Base-by-base conservation (phyloP, 2,797 vertebrate genomes). In the Hirundo rustica region DNA sequence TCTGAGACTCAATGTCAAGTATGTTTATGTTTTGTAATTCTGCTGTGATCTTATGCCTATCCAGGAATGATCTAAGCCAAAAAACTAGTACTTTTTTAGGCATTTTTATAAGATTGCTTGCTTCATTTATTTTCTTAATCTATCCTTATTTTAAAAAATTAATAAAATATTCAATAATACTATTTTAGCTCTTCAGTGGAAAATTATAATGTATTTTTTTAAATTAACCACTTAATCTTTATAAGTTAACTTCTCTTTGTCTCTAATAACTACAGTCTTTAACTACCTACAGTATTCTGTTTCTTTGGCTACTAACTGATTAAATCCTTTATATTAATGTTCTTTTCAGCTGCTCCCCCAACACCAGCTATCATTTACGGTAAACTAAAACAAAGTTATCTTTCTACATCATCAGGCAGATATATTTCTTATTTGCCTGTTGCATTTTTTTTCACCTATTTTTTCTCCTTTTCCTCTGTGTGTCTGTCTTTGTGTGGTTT, bases 361-460 rank as follows among this genome's bases (percentile, higher is more conserved):
- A 98, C 98, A 97, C 99, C 99, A 97, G 98, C 98, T 97, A 97
- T 99, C 95, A 95, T 98, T 98, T 97, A 99, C 98, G 99, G 99
- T 99, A 99, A 99, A 99, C 97, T 97, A 97, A 98, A 96, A 87
- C 1, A 21, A 94, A 97, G 51, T 96, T 97, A 42, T 97, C 85
- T 96, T 96, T 96, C 94, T 97, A 95, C 92, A 20, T 97, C 93
- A 73, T 96, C 91, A 97, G 76, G 93, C 61, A 94, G 94, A 85
- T 77, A 64, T 58, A 66, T 84, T 95, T 96, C 89, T 96, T 53
- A 67, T 92, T 92, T 96, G 22, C 79, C 61, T 95, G 12, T 82
- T 96, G 51, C 80, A 34, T 30, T 62, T 48, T 85, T 70, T 62
- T 30, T 25, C 42, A 20, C 34, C 26, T 48, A 13, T 54, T 70